phyloP scores from a whole-genome alignment of 2,888 invertebrate genomes.

The Invenusta paracnida region DNA sequence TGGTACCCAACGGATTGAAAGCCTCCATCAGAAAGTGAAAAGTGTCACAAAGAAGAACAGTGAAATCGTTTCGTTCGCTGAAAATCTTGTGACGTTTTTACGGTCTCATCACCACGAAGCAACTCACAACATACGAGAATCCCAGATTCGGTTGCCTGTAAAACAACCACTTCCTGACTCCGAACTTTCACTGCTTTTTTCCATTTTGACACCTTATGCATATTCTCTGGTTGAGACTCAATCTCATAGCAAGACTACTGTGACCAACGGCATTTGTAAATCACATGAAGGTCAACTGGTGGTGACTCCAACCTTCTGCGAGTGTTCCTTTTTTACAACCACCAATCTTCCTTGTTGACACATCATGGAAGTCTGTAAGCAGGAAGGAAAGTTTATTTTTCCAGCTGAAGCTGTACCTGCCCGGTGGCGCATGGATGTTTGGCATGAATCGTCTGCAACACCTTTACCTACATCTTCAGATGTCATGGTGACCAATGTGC shows the following conservation, averaged over 20 bases:
- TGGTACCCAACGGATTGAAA: background rate
- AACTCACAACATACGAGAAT: background rate
- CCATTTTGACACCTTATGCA: constrained; percentile 15
- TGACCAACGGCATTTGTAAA: background rate
- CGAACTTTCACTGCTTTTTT: background rate
- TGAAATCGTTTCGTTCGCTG: background rate
- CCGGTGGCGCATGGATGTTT: background rate
- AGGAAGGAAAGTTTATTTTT: background rate
- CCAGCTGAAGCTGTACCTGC: background rate
- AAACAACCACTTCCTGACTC: background rate
- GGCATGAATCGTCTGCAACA: background rate
- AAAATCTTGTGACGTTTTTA: background rate
- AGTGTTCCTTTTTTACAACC: background rate
- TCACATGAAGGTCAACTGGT: background rate
- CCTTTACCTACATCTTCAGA: background rate
- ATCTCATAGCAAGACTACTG: background rate
- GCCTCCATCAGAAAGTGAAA: background rate
- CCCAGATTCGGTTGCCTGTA: background rate
- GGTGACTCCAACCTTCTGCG: background rate
- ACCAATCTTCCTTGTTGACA: background rate
- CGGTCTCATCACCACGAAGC: background rate
- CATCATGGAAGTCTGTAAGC: constrained; percentile 14
- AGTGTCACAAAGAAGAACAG: constrained; percentile 28
- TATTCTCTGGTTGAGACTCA: background rate
- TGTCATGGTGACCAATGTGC: background rate